Percentiles rank a stretch among this genome's conserved stretches.
Evolutionary conservation across 2,888 invertebrate genomes (phyloP).

Genomic region (Melitaea athalia): DNA sequence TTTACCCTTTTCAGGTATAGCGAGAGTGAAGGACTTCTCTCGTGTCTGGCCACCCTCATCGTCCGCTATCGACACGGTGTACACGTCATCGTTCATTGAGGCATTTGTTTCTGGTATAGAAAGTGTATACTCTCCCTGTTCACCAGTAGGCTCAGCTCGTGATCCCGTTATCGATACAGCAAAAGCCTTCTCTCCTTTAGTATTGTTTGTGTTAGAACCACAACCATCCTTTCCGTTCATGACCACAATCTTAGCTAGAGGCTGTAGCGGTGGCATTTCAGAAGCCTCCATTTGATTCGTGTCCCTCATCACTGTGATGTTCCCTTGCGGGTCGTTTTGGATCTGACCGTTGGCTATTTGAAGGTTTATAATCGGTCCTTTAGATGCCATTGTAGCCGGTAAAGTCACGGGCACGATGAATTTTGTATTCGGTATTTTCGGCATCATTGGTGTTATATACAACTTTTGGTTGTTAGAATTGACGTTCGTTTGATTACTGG

Average conservation of each 20-base stretch:
- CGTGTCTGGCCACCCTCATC: conserved; percentile 68
- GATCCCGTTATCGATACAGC: conserved; percentile 73
- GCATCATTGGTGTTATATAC: conserved; percentile 83
- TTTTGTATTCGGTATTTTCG: conserved; percentile 81
- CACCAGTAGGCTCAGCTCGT: conserved; percentile 76
- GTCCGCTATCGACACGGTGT: conserved; percentile 78
- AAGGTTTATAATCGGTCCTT: conserved; percentile 84
- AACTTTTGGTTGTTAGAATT: conserved; percentile 79
- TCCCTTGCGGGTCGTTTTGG: conserved; percentile 83
- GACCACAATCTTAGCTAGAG: conserved; percentile 60
- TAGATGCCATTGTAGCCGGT: conserved; percentile 81
- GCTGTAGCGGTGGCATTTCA: conserved; percentile 74
- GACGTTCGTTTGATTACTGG: conserved; percentile 70
- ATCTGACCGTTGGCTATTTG: conserved; percentile 86
- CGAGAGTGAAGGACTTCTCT: conserved; percentile 71
- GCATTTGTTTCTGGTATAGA: conserved; percentile 80
- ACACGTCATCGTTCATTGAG: conserved; percentile 79
- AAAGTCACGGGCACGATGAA: conserved; percentile 78
- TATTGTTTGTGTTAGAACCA: conserved; percentile 59
- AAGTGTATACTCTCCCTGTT: conserved; percentile 75
- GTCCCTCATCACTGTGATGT: conserved; percentile 84
- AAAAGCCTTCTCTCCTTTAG: conserved; percentile 66
- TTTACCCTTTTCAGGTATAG: conserved; percentile 76
- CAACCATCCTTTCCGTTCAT: conserved; percentile 65
- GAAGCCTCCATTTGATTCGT: conserved; percentile 56